These are phyloP conservation scores for Odocoileus virginianus DNA, from an alignment of 2,113 vertebrate species.

Conservation along the genomic window DNA sequence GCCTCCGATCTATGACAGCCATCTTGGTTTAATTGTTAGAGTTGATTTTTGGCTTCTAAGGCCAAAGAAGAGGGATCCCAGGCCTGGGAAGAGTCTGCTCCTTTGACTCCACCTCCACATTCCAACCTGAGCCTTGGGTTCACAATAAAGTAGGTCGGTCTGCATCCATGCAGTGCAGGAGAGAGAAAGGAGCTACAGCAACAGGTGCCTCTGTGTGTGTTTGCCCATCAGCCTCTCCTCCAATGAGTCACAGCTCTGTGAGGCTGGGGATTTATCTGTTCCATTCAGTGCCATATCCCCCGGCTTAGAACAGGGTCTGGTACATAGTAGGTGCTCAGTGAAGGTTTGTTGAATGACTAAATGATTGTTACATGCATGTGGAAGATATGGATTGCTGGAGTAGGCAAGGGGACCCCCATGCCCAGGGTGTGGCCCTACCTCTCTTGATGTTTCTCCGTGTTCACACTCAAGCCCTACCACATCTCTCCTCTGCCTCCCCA, in stretches of 20 bases:
- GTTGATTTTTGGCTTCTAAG: neutral
- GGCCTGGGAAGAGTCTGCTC: neutral
- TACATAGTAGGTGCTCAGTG: neutral
- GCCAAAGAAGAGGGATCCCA: accelerated
- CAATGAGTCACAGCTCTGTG: accelerated
- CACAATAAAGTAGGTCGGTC: accelerated
- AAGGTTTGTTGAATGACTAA: neutral
- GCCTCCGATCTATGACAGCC: neutral
- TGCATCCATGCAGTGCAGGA: accelerated
- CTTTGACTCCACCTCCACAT: neutral
- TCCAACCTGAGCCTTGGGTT: neutral
- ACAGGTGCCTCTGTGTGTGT: accelerated
- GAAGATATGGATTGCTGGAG: neutral
- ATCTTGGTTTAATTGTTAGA: neutral
- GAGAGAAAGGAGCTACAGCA: accelerated
- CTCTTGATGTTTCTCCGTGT: neutral
- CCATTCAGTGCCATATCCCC: neutral
- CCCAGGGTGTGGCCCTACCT: accelerated
- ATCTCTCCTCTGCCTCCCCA: neutral
- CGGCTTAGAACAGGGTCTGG: neutral
- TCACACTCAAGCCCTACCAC: accelerated
- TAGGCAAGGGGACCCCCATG: neutral
- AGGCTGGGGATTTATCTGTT: neutral
- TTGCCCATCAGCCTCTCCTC: neutral
- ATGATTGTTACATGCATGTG: accelerated